Base-by-base conservation (phyloP, 1,140 invertebrate genomes). In the Atopsyche davidsoni region DNA sequence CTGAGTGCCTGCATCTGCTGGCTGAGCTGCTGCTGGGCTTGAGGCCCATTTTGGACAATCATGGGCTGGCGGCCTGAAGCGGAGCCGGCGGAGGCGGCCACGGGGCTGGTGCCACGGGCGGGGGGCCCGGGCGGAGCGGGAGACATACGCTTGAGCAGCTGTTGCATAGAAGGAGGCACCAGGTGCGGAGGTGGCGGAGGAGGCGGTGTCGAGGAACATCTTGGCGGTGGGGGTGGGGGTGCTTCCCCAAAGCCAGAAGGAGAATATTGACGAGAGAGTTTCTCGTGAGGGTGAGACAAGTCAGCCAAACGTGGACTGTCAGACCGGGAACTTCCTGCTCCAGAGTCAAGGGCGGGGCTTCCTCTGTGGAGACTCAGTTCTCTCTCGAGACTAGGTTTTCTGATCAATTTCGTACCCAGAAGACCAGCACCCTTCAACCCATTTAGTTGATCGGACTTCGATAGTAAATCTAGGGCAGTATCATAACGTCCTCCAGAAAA, bases 1-100 rank as follows among this genome's bases (percentile, higher is more conserved):
- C 78, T 86, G n/a, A 92, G 69, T 3, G 86, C 86, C 65, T 92
- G 89, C 66, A 91, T 86, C 64, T 91, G 87, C 62, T 93, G 89
- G 11, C 81, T 77, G 14, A 92, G 68, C 64, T 92, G 89, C 59
- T 90, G 88, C 59, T 91, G 87, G 14, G 80, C 82, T 69, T 89
- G 87, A 0, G 85, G 81, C 4, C 82, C 83, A 61, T 88, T 87
- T 62, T 87, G 86, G 6, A 88, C 84, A 24, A 89, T 81, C 82
- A 88, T 86, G 1, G 83, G 86, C 58, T 84, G 83, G 19, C 80
- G 72, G 23, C 70, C 70, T 16, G 69, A 71, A 3, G 67, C 64
- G 7, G 67, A 58, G 6, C 67, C 65, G 18, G 68, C 66, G 19
- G 64, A 64, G 57, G 69, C 66, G 2, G 69, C 66, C 14, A 89